Conservation (phyloP, 2,888 invertebrate genomes). For the Leistus spinibarbis region DNA sequence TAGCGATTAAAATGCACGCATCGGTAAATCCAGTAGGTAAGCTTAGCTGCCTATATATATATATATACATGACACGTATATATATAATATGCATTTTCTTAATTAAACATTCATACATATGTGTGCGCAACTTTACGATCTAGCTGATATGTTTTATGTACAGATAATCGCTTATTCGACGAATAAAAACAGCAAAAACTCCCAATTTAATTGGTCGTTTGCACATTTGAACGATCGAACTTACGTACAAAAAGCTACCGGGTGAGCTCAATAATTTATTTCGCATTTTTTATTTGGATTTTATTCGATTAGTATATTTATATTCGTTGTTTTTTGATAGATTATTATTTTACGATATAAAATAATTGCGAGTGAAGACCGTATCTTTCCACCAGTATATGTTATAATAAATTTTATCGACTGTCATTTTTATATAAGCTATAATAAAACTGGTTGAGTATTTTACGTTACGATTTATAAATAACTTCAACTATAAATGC, state of each 20-base stretch:
- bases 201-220: neutral
- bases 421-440: neutral
- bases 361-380: neutral
- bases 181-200: neutral
- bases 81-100: neutral
- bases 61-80: neutral
- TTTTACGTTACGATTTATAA: too few species aligned
- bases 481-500: too few species aligned
- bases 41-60: neutral
- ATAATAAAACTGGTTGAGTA: neutral
- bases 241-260: neutral
- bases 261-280: neutral
- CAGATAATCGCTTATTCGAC: constrained; percentile 16
- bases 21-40: neutral
- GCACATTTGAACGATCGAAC: neutral
- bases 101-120: neutral
- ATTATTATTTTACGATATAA: neutral
- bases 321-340: neutral
- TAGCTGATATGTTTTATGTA: constrained; percentile 35
- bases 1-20: neutral
- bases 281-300: neutral
- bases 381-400: neutral
- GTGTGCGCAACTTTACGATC: constrained; percentile 24
- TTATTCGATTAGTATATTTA: neutral
- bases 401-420: neutral